Evolutionary conservation across 2,113 vertebrate species (phyloP), one percentile per base, ranked within the genome.

Genomic region (Pleuronectes platessa): DNA sequence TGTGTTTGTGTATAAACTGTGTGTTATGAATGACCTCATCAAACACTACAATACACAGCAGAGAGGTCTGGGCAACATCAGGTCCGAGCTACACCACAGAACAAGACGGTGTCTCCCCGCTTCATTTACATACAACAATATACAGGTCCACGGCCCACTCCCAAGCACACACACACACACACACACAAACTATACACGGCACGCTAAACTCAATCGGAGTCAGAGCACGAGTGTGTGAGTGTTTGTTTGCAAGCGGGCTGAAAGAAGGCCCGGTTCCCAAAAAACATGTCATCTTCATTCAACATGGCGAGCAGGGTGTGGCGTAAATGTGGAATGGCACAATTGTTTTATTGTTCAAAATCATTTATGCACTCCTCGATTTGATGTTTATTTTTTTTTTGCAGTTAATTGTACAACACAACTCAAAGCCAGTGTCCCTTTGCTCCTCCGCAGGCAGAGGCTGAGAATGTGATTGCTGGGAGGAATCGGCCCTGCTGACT

Each of bases 81-180:
- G 76, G 51, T n/a, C 63, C 5, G 10, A 63, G 66, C 77, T 71
- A 54, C 23, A 56, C 80, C 59, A 42, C 64, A 69, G 61, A 75
- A 68, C 61, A 47, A 15, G 70, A 71, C 54, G 78, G 59, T 62
- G 61, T 89, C 68, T 83, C 76, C 55, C 67, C 64, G 85, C 89
- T 88, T 92, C 89, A 91, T 86, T 89, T 89, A 83, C 88, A 88
- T 92, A 84, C 77, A 92, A 92, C 84, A 93, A 92, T 93, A 92
- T 84, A 93, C 92, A 92, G 76, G 66, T 68, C 85, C 83, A 81
- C 77, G 73, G 85, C 76, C 82, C 70, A 62, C 78, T 83, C 81
- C 59, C 76, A 90, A 84, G 86, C 76, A 82, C 73, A 86, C 81
- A 88, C 55, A 31, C 31, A 90, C 82, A 88, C 81, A 88, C 55